Percentiles rank a stretch among this genome's conserved stretches.
Conservation (phyloP, 2,888 invertebrate genomes). For the Cyaniris semiargus region DNA sequence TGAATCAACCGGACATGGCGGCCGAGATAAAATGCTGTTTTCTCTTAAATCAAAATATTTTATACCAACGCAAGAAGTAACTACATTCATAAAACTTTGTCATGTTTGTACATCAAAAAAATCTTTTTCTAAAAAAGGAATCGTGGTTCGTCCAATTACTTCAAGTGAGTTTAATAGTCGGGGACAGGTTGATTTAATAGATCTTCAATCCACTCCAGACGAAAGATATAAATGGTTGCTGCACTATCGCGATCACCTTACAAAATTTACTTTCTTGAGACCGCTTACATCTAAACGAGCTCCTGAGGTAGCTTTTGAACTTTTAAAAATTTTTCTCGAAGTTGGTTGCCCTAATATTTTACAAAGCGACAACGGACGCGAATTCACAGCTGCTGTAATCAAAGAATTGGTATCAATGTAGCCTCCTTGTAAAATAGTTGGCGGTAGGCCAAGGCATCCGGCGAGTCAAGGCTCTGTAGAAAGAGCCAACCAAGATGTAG, state of each 20-base stretch:
- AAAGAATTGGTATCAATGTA: constrained; percentile 41
- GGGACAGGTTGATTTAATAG: constrained; percentile 51
- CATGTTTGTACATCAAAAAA: too few species aligned
- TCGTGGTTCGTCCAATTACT: neutral
- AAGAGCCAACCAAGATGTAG: too few species aligned
- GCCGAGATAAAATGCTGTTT: constrained; percentile 12
- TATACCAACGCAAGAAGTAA: neutral
- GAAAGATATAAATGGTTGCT: constrained; percentile 48
- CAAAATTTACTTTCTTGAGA: constrained; percentile 48
- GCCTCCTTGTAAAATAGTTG: constrained; percentile 40
- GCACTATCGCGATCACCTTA: constrained; percentile 52
- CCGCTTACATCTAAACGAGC: constrained; percentile 38
- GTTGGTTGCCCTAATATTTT: constrained; percentile 37
- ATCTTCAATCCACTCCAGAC: constrained; percentile 47
- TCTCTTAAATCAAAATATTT: neutral
- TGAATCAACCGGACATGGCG: constrained; percentile 1
- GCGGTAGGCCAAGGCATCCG: constrained; percentile 24
- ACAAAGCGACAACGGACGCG: constrained; percentile 37
- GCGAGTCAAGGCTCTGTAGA: too few species aligned
- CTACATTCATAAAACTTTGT: too few species aligned
- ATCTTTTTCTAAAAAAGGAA: too few species aligned
- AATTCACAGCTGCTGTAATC: constrained; percentile 44
- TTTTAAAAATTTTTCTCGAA: constrained; percentile 38
- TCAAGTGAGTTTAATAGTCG: constrained; percentile 46
- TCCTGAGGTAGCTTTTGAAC: constrained; percentile 37